Evolutionary conservation across 2,113 vertebrate genomes (phyloP), one percentile per base, ranked within the genome.

Genomic region (Excalfactoria chinensis): DNA sequence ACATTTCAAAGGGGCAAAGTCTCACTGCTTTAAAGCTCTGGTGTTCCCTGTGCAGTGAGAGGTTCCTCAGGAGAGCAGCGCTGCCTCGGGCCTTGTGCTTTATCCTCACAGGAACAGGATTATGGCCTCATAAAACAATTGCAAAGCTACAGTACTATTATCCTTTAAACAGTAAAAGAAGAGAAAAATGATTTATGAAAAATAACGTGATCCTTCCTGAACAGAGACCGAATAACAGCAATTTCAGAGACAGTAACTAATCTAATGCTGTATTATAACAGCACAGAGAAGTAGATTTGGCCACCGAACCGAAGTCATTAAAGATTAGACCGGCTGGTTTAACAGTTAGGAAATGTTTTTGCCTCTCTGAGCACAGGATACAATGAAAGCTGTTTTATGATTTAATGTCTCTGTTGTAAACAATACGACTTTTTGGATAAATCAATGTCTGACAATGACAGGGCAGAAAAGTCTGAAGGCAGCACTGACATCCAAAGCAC

Each of bases 271-370:
- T 81, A 82, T 95, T 96, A 88, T 68, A 77, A 80, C 93, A 95
- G 96, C 92, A 91, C 70, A 53, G 34, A 82, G 82, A 81, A 86
- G 86, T 64, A 86, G 86, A 97, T 93, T 96, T 93, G 96, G 96
- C 90, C 96, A 96, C 96, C 10, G 73, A 96, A 96, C 40, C 22
- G 41, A 93, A 97, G 94, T 86, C 95, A 96, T 96, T 95, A 95
- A 93, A 95, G 95, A 96, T 95, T 59, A 95, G 94, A 93, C 87
- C 93, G 95, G 97, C 96, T 97, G 97, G 89, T 95, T 95, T 84
- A 92, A 93, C 95, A 95, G 97, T 90, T 96, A 95, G 90, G 95
- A 96, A 95, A 89, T 92, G 95, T 68, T 96, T 77, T 92, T 97
- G 96, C 95, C 95, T 88, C 66, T 84, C 85, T 93, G 95, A 96